Percentiles rank a stretch among this genome's conserved stretches.
phyloP scores from a whole-genome alignment of 1,140 invertebrate species.

The Phortica variegata region DNA sequence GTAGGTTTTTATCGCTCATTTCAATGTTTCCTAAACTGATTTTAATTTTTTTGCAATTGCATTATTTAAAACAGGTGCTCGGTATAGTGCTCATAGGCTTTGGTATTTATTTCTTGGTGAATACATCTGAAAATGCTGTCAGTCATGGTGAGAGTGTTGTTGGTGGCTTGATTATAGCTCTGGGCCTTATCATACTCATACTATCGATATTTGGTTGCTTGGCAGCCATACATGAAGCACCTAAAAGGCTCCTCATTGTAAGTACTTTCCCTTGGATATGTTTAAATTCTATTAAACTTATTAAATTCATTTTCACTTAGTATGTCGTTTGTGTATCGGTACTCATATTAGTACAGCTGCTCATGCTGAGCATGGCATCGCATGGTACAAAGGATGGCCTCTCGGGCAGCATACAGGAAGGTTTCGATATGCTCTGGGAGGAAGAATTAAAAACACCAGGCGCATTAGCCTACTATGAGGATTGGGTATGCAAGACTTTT shows the following conservation, averaged over 20 bases:
- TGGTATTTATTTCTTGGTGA: slow-evolving; percentile 45
- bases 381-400: slow-evolving; percentile 45
- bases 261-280: too few species aligned
- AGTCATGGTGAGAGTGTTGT: slow-evolving; percentile 48
- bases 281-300: background rate
- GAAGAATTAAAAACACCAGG: slow-evolving; percentile 33
- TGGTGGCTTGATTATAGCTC: slow-evolving; percentile 41
- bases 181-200: slow-evolving; percentile 40
- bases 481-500: slow-evolving; percentile 19
- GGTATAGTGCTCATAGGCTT: slow-evolving; percentile 40
- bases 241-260: slow-evolving; percentile 35
- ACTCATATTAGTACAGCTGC: slow-evolving; percentile 36
- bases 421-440: slow-evolving; percentile 44
- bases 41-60: background rate
- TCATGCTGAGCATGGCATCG: slow-evolving; percentile 45
- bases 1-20: background rate
- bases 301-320: slow-evolving; percentile 6
- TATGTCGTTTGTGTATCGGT: slow-evolving; percentile 29
- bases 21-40: too few species aligned
- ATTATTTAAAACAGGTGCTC: slow-evolving; percentile 32
- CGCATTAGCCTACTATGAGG: slow-evolving; percentile 42
- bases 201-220: slow-evolving; percentile 46
- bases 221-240: slow-evolving; percentile 41
- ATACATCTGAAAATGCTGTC: slow-evolving; percentile 38
- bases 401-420: slow-evolving; percentile 43